phyloP scores from a whole-genome alignment of 2,888 invertebrate genomes.

The Hipparchia sbordonii region DNA sequence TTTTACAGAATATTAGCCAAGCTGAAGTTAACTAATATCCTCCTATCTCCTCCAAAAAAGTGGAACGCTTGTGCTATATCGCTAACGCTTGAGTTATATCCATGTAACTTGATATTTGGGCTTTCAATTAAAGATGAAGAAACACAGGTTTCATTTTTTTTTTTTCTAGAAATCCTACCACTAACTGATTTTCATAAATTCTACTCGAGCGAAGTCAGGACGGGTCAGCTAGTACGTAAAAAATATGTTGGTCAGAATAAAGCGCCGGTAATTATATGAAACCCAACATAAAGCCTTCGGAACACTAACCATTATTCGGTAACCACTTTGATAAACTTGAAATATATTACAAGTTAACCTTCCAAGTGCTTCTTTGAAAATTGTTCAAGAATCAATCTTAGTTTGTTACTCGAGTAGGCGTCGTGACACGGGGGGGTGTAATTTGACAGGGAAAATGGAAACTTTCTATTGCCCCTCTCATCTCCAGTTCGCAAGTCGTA shows the following conservation, averaged over 20 bases:
- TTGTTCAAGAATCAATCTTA: constrained; percentile 39
- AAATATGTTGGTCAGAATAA: not conserved
- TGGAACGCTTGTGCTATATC: too few relatives aligned
- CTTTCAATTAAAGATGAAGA: too few relatives aligned
- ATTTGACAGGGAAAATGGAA: constrained; percentile 59
- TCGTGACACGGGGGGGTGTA: constrained; percentile 36
- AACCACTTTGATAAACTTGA: constrained; percentile 7
- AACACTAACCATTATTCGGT: constrained; percentile 6
- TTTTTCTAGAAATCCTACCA: too few relatives aligned
- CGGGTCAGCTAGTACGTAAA: too few relatives aligned
- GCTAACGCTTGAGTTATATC: too few relatives aligned
- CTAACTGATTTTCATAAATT: too few relatives aligned
- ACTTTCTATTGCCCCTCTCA: constrained; percentile 57
- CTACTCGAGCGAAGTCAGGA: too few relatives aligned
- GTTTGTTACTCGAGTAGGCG: constrained; percentile 35
- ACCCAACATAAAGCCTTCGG: not conserved
- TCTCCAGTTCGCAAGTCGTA: constrained; percentile 50
- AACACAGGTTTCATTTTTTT: too few relatives aligned
- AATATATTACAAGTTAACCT: constrained; percentile 15
- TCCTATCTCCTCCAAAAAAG: too few relatives aligned
- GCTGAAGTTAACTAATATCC: too few relatives aligned
- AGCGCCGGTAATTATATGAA: not conserved
- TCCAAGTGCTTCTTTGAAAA: constrained; percentile 16
- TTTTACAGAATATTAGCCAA: too few relatives aligned
- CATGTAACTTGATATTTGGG: too few relatives aligned